Percentiles rank a stretch among this genome's conserved stretches.
Evolutionary conservation across 2,113 vertebrate genomes (phyloP).

Genomic region (Aix galericulata): DNA sequence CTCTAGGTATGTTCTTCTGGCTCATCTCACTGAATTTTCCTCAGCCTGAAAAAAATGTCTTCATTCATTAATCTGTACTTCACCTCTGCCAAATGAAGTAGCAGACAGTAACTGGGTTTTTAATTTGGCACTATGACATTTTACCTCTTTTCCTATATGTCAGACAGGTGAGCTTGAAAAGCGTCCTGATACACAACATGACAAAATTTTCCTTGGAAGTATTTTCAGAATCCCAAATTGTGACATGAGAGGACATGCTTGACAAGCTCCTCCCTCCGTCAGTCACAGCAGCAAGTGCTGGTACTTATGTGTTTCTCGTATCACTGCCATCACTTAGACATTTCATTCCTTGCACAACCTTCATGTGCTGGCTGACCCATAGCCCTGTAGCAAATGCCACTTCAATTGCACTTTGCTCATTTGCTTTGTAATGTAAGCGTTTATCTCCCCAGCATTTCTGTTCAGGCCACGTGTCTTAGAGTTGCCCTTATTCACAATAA

Average conservation of each 20-base stretch:
- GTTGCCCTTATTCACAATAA: not conserved
- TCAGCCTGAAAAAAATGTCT: not conserved
- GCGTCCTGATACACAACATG: not conserved
- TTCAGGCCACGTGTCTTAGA: not conserved
- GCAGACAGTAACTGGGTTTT: not conserved
- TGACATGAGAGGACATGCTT: not conserved
- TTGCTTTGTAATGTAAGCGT: fast-evolving
- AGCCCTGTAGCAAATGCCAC: not conserved
- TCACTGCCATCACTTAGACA: not conserved
- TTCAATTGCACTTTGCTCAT: not conserved
- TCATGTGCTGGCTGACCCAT: not conserved
- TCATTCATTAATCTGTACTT: not conserved
- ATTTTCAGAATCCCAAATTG: not conserved
- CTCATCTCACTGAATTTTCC: not conserved
- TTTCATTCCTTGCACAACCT: not conserved
- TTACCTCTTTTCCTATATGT: not conserved
- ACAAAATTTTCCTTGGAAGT: not conserved
- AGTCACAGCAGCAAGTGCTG: not conserved
- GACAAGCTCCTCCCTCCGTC: not conserved
- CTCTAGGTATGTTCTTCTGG: not conserved
- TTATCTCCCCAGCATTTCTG: not conserved
- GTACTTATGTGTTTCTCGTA: not conserved
- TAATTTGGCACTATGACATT: not conserved
- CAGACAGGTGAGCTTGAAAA: not conserved
- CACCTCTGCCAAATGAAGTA: not conserved